A percentile compares a stretch with the other conserved stretches of the same genome.
Conservation (phyloP, 2,888 invertebrate genomes). For the Meandrusa payeni region DNA sequence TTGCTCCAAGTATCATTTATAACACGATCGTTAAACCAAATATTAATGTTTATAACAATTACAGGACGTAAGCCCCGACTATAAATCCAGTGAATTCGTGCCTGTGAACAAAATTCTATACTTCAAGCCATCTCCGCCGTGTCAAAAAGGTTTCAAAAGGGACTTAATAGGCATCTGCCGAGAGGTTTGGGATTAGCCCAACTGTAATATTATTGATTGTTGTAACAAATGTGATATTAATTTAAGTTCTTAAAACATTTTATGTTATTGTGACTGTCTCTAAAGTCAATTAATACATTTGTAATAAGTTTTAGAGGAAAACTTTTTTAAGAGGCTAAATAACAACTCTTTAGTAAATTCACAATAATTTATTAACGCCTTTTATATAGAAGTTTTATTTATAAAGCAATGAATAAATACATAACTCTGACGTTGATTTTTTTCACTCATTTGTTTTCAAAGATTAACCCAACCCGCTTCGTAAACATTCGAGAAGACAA, state of each 20-base stretch:
- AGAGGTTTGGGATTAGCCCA: conserved; percentile 56
- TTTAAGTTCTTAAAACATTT: too few species aligned
- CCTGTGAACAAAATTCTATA: conserved; percentile 54
- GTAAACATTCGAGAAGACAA: too few species aligned
- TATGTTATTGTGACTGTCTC: too few species aligned
- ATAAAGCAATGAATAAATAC: conserved; percentile 9
- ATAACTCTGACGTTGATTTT: conserved; percentile 12
- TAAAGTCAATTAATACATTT: too few species aligned
- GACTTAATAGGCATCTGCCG: conserved; percentile 62
- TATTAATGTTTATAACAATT: too few species aligned
- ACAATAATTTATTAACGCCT: conserved; percentile 16
- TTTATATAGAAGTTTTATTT: neutral
- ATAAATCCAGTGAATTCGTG: conserved; percentile 49
- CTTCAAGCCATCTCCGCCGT: conserved; percentile 52
- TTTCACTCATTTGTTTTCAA: too few species aligned
- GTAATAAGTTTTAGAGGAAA: too few species aligned
- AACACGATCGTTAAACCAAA: too few species aligned
- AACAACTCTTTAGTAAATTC: too few species aligned
- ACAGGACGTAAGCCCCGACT: conserved; percentile 41
- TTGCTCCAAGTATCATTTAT: too few species aligned
- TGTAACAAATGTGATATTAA: conserved; percentile 17
- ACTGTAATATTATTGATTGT: conserved; percentile 17
- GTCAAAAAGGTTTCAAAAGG: conserved; percentile 56
- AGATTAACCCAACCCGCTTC: too few species aligned
- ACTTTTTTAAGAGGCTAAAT: too few species aligned